Percentiles rank a stretch among this genome's conserved stretches.
Conservation (phyloP, 2,888 invertebrate species). For the Dolichopus griseipennis region DNA sequence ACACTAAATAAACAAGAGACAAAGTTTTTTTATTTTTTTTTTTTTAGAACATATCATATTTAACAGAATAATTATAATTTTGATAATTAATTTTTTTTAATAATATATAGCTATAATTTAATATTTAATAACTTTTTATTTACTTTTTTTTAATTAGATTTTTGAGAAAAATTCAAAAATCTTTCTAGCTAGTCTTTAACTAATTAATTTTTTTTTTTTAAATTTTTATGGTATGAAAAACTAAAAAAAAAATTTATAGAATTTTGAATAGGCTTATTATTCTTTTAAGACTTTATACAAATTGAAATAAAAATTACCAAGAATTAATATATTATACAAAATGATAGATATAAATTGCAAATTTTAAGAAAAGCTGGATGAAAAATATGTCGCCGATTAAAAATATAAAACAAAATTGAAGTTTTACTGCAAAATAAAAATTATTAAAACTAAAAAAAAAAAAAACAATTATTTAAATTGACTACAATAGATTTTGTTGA, state of each 20-base stretch:
- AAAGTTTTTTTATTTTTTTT: not conserved
- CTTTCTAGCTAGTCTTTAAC: not conserved
- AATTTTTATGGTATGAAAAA: not conserved
- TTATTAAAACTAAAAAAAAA: no score
- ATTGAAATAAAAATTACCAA: no score
- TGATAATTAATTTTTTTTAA: not conserved
- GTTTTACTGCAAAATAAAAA: no score
- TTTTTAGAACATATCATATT: constrained; percentile 1
- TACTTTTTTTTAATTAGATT: not conserved
- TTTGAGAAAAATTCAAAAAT: constrained; percentile 9
- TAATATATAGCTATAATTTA: constrained; percentile 5
- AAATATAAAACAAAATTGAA: no score
- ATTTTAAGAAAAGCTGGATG: no score
- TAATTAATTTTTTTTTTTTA: constrained; percentile 3
- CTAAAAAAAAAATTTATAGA: not conserved
- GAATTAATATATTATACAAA: no score
- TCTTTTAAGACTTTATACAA: no score
- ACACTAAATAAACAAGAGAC: constrained; percentile 9
- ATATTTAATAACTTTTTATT: not conserved
- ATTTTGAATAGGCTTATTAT: not conserved
- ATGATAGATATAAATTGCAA: no score
- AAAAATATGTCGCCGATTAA: no score
- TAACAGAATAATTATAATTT: constrained; percentile 8
- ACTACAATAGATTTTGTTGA: no score
- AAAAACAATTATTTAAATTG: no score